Conservation (phyloP, 2,797 vertebrate species). For the Meda fulgida region DNA sequence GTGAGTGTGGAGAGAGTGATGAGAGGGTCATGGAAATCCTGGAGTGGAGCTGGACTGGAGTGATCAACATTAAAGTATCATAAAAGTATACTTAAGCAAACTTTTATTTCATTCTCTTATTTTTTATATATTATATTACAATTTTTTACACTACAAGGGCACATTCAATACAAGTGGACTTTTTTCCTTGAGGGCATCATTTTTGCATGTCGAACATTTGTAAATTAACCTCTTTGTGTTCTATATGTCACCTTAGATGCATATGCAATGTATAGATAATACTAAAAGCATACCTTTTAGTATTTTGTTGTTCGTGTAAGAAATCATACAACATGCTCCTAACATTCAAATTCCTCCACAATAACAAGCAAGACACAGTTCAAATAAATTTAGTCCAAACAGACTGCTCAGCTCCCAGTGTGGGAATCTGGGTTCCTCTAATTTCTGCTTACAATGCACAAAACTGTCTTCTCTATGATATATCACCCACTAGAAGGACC, state of each 20-base stretch:
- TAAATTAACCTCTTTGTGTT: neutral
- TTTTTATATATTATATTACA: too few relatives aligned
- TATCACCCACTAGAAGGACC: conserved; percentile 68
- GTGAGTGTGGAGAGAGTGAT: too few relatives aligned
- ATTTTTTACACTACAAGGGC: neutral
- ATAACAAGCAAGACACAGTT: conserved; percentile 14
- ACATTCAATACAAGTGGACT: neutral
- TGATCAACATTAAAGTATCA: too few relatives aligned
- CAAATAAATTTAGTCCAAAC: conserved; percentile 25
- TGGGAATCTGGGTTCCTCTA: conserved; percentile 57
- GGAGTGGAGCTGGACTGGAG: too few relatives aligned
- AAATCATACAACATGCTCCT: conserved; percentile 2
- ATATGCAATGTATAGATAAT: neutral
- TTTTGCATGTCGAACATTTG: neutral
- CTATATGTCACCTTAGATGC: neutral
- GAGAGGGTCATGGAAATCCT: too few relatives aligned
- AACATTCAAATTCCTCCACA: conserved; percentile 21
- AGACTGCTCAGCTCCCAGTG: conserved; percentile 2
- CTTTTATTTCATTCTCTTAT: neutral
- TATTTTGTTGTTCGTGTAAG: neutral
- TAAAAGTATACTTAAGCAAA: too few relatives aligned
- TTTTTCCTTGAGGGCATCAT: neutral
- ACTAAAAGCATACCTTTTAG: neutral
- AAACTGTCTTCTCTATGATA: conserved; percentile 68
- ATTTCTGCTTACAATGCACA: conserved; percentile 72